A percentile compares a stretch with the other conserved stretches of the same genome.
These are phyloP conservation scores for Takifugu rubripes DNA, from an alignment of 2,797 vertebrate genomes.

Conservation along the genomic window DNA sequence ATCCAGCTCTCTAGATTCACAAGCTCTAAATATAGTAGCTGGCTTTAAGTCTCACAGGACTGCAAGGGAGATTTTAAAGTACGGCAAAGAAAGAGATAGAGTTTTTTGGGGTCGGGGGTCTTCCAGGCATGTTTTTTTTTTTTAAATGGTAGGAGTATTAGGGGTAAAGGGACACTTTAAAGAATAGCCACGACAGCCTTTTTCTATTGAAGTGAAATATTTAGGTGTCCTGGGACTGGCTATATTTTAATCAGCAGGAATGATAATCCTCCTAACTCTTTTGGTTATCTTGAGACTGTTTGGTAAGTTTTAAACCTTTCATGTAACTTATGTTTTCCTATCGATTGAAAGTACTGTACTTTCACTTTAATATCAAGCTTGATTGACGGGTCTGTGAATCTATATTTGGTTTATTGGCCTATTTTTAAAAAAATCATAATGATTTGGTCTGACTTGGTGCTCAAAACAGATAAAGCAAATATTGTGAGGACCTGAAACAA, in stretches of 20 bases:
- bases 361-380: background rate
- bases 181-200: background rate
- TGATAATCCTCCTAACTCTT: constrained; percentile 28
- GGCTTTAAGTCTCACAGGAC: constrained; percentile 48
- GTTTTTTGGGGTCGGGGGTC: background rate
- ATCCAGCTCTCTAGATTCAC: constrained; percentile 63
- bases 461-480: no score
- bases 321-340: background rate
- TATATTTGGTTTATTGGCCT: background rate
- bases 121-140: background rate
- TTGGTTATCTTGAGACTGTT: constrained; percentile 46
- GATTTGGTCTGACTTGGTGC: no score
- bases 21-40: constrained; percentile 72
- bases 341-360: no score
- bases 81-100: constrained; percentile 6
- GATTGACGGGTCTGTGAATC: background rate
- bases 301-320: constrained; percentile 46
- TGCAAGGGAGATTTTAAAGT: constrained; percentile 22
- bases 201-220: constrained; percentile 5
- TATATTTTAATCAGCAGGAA: constrained; percentile 22
- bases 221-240: constrained; percentile 4
- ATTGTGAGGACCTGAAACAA: no score
- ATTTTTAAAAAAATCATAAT: background rate
- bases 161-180: background rate
- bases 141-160: background rate